These are phyloP conservation scores for Gambusia yucatana DNA, from an alignment of 2,797 vertebrate species.

Conservation along the genomic window DNA sequence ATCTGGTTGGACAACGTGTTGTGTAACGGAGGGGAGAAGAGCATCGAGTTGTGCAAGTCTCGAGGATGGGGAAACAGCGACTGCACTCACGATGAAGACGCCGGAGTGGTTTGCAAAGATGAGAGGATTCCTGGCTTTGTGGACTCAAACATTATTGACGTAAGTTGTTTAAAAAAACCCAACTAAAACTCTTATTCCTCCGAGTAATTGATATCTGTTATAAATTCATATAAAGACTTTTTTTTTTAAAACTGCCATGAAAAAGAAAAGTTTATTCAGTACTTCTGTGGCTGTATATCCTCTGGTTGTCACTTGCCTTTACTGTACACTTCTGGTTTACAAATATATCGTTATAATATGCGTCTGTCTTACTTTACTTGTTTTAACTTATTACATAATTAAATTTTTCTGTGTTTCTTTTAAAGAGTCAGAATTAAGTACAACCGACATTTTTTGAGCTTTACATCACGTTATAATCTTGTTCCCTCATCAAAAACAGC, in stretches of 20 bases:
- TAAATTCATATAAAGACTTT: background rate
- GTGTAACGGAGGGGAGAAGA: constrained; percentile 88
- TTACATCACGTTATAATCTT: too few species aligned
- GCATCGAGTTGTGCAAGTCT: constrained; percentile 87
- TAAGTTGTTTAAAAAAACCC: constrained; percentile 64
- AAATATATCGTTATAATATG: background rate
- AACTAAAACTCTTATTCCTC: background rate
- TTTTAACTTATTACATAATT: background rate
- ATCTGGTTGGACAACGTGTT: constrained; percentile 97
- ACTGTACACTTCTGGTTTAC: background rate
- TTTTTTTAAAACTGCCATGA: too few species aligned
- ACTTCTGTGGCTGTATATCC: background rate
- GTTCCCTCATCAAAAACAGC: too few species aligned
- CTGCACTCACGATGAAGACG: constrained; percentile 96
- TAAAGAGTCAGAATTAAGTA: background rate
- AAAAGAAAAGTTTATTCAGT: background rate
- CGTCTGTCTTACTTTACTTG: background rate
- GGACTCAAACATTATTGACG: constrained; percentile 93
- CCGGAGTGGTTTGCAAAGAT: constrained; percentile 94
- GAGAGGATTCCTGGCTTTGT: constrained; percentile 91
- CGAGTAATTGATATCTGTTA: background rate
- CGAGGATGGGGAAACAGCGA: constrained; percentile 97
- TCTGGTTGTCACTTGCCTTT: background rate
- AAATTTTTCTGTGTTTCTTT: background rate
- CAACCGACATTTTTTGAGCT: too few species aligned